Percentiles rank a stretch among this genome's conserved stretches.
Conservation (phyloP, 1,140 invertebrate species). For the Thalassaphorura encarpata region DNA sequence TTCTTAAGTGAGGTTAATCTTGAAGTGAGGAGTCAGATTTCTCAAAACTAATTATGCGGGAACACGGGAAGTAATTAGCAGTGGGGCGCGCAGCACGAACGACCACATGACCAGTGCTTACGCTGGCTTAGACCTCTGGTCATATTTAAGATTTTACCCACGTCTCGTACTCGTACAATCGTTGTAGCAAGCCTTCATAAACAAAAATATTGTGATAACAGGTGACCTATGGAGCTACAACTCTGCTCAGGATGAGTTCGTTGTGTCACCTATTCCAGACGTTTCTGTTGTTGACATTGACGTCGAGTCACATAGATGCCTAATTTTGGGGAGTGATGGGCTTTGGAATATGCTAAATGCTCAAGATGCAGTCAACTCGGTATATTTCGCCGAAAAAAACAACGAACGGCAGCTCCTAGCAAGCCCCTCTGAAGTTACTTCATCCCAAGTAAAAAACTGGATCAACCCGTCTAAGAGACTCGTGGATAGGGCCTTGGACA, state of each 20-base stretch:
- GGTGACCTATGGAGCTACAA: conserved; percentile 97
- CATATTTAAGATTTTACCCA: too few species aligned
- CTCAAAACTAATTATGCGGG: too few species aligned
- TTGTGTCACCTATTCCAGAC: conserved; percentile 96
- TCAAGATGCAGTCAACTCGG: conserved; percentile 69
- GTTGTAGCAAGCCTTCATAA: too few species aligned
- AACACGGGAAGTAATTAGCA: too few species aligned
- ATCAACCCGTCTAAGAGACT: conserved; percentile 83
- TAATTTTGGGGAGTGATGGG: conserved; percentile 93
- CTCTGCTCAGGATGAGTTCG: conserved; percentile 73
- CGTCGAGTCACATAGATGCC: conserved; percentile 63
- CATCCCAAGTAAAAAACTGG: conserved; percentile 43
- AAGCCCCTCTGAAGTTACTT: conserved; percentile 10
- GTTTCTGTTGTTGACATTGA: conserved; percentile 77
- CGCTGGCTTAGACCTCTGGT: too few species aligned
- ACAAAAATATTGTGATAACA: conserved; percentile 33
- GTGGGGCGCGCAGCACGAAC: too few species aligned
- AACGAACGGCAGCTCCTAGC: conserved; percentile 53
- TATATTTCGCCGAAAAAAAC: conserved; percentile 66
- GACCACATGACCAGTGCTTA: too few species aligned
- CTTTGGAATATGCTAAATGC: conserved; percentile 90
- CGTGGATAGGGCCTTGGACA: conserved; percentile 71
- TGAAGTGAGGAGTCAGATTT: too few species aligned
- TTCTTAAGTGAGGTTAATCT: too few species aligned
- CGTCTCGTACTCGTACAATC: background rate